Evolutionary conservation across 2,888 invertebrate genomes (phyloP).

Genomic region (Rhogogaster chlorosoma): DNA sequence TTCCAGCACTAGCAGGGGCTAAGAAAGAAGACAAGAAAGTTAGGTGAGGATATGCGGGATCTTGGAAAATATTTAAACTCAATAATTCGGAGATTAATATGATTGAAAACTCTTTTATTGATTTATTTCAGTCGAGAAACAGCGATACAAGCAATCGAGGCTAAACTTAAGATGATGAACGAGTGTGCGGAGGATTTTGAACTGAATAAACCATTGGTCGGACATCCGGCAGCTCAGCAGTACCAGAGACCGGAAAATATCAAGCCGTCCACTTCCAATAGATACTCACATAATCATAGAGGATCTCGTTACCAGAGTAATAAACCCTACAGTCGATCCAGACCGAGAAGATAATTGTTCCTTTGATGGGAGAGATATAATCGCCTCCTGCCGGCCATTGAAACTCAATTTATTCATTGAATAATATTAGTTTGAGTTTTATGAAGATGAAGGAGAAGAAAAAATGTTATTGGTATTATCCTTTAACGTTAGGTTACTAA

Average conservation of each 20-base stretch:
- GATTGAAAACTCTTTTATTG: slow-evolving; percentile 6
- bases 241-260: slow-evolving; percentile 80
- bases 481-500: neutral
- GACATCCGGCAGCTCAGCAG: slow-evolving; percentile 85
- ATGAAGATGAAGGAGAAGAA: neutral
- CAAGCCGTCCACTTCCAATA: slow-evolving; percentile 74
- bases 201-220: slow-evolving; percentile 85
- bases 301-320: slow-evolving; percentile 69
- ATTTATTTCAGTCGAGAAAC: slow-evolving; percentile 83
- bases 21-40: slow-evolving; percentile 80
- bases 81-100: neutral
- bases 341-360: slow-evolving; percentile 73
- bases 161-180: slow-evolving; percentile 90
- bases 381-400: neutral
- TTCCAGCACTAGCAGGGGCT: slow-evolving; percentile 87
- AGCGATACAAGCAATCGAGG: slow-evolving; percentile 93
- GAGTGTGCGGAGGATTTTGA: slow-evolving; percentile 86
- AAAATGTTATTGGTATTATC: slow-evolving; percentile 14
- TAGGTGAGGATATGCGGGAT: slow-evolving; percentile 1
- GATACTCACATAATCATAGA: slow-evolving; percentile 66
- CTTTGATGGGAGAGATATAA: neutral
- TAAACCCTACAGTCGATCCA: slow-evolving; percentile 73
- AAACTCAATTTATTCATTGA: slow-evolving; percentile 7
- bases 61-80: neutral
- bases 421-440: neutral